phyloP scores from a whole-genome alignment of 2,797 vertebrate species.

The Clarias laeviceps region DNA sequence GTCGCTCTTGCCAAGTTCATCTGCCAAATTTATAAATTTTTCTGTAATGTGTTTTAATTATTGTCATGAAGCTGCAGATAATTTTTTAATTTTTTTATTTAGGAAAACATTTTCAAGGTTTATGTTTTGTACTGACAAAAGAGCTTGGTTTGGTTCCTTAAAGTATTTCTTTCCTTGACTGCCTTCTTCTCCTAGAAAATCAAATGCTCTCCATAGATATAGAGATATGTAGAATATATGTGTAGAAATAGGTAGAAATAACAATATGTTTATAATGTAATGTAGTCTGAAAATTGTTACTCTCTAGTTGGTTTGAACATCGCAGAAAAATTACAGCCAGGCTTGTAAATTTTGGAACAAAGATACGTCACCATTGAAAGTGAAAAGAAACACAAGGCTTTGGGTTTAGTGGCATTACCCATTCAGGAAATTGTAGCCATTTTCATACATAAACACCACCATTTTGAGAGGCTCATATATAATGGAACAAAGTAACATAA shows the following conservation, averaged over 20 bases:
- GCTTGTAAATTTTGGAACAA: no score
- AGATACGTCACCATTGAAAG: no score
- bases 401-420: no score
- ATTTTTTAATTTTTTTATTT: background rate
- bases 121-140: background rate
- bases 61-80: background rate
- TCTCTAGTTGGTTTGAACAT: background rate
- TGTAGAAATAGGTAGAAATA: background rate
- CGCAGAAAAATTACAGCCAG: background rate
- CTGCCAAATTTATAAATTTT: constrained; percentile 3
- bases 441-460: no score
- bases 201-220: constrained; percentile 41
- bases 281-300: background rate
- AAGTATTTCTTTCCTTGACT: background rate
- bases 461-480: no score
- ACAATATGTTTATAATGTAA: background rate
- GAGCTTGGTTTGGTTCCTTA: background rate
- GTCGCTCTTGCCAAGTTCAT: no score
- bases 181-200: constrained; percentile 39
- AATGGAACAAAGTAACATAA: no score
- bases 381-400: no score
- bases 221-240: background rate
- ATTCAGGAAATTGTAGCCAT: no score
- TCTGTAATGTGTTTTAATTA: background rate
- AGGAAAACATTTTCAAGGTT: background rate